Conservation (phyloP, 2,797 vertebrate genomes). For the Dendrocincla fuliginosa region DNA sequence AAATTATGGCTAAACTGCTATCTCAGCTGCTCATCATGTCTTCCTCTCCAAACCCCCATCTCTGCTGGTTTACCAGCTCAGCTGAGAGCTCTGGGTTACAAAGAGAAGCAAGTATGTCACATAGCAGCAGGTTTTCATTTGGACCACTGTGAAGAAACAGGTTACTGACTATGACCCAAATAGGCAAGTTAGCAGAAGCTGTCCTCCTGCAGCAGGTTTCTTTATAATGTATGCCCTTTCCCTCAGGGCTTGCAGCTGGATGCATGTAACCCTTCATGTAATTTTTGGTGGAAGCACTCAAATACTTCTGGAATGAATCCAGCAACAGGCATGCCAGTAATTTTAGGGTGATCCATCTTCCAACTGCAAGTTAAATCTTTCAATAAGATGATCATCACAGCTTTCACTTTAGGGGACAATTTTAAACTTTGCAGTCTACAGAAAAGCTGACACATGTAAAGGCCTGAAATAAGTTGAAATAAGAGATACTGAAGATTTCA, state of each 20-base stretch:
- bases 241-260: not conserved
- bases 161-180: not conserved
- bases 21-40: not conserved
- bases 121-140: not conserved
- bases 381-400: not conserved
- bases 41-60: not conserved
- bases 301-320: not conserved
- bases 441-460: accelerated
- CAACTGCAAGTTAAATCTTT: not conserved
- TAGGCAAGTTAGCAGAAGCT: not conserved
- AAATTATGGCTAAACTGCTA: not conserved
- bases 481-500: not conserved
- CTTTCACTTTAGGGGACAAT: not conserved
- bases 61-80: not conserved
- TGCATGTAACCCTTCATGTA: not conserved
- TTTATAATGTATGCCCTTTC: not conserved
- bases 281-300: not conserved
- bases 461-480: not conserved
- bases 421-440: not conserved
- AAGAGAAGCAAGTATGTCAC: not conserved
- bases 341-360: not conserved
- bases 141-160: not conserved
- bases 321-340: not conserved
- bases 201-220: not conserved
- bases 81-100: not conserved